Evolutionary conservation across 64 coral and sea anemone genomes (phyloP).

Genomic region (Stichodactyla mertensii): DNA sequence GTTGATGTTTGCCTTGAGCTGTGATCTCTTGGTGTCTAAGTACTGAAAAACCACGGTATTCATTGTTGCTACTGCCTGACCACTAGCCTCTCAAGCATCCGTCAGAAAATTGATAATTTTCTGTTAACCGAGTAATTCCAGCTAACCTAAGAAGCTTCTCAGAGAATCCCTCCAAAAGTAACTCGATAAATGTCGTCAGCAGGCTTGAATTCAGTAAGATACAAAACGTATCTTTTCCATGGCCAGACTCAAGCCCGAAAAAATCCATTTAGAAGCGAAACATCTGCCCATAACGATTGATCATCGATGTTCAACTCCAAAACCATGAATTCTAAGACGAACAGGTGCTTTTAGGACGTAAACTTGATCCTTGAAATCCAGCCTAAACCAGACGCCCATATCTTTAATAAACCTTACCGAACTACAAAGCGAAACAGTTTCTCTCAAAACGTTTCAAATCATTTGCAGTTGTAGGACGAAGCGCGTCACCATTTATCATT

Average conservation of each 20-base stretch:
- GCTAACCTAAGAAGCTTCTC: not conserved
- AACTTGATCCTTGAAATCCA: not conserved
- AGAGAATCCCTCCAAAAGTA: not conserved
- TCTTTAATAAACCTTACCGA: not conserved
- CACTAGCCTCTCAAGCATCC: not conserved
- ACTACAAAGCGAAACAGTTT: not conserved
- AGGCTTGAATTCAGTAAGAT: not conserved
- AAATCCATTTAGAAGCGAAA: not conserved
- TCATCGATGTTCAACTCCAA: not conserved
- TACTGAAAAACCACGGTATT: constrained; percentile 54
- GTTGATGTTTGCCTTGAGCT: constrained; percentile 14
- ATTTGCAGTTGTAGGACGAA: not conserved
- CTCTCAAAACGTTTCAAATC: not conserved
- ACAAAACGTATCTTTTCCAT: not conserved
- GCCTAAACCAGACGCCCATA: not conserved
- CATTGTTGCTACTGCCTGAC: constrained; percentile 1
- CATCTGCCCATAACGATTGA: not conserved
- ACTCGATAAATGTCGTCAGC: not conserved
- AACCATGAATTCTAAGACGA: not conserved
- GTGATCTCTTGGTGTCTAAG: constrained; percentile 26
- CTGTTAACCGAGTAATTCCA: not conserved
- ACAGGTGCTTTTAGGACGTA: constrained; percentile 1
- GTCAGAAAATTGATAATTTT: not conserved
- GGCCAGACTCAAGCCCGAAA: not conserved
- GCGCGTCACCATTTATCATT: not conserved